Evolutionary conservation across 2,113 vertebrate species (phyloP), one percentile per base, ranked within the genome.

Genomic region (Mystacornis crossleyi): DNA sequence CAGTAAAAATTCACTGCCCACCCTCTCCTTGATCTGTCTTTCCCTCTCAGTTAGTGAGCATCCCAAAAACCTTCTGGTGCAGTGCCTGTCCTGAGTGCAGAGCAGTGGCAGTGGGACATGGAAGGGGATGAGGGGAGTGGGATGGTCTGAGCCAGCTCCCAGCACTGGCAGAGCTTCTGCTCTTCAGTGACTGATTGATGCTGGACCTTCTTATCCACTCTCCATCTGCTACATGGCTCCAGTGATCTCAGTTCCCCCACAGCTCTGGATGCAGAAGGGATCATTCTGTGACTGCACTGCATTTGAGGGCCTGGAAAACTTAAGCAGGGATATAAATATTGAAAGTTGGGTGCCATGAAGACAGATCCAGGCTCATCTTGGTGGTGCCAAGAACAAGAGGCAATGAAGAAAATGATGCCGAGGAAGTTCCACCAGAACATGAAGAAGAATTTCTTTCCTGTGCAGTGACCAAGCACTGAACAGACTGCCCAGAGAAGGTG

Each of bases 401-500:
- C 26, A 53, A n/a, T 16, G 54, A 53, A 54, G n/a, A 38, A 58
- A 78, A 13, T 24, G 28, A 33, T 42, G 29, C 5, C 4, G 12
- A 78, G 14, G 26, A n/a, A 53, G 2, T 45, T 61, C 4, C 12
- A 87, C 19, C 8, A n/a, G 47, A 11, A 13, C 6, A 10, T 5
- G 36, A 86, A 12, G 45, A 36, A 43, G 45, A 45, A 67, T 26
- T 43, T 77, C 8, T 51, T 60, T 15, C 3, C 28, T 38, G n/a
- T n/a, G 18, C 28, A 28, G n/a, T 0, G 47, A 29, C 12, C 0
- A 0, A 38, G 23, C 38, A 38, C 6, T 47, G 47, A 3, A 38
- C 23, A 2, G 55, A 24, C 29, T 45, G n/a, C 7, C 38, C 54
- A 53, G 73, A 47, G 47, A 45, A 0, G 38, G 1, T 6, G 4